Percentiles rank a stretch among this genome's conserved stretches.
phyloP scores from a whole-genome alignment of 2,113 vertebrate species.

The Entosphenus tridentatus region DNA sequence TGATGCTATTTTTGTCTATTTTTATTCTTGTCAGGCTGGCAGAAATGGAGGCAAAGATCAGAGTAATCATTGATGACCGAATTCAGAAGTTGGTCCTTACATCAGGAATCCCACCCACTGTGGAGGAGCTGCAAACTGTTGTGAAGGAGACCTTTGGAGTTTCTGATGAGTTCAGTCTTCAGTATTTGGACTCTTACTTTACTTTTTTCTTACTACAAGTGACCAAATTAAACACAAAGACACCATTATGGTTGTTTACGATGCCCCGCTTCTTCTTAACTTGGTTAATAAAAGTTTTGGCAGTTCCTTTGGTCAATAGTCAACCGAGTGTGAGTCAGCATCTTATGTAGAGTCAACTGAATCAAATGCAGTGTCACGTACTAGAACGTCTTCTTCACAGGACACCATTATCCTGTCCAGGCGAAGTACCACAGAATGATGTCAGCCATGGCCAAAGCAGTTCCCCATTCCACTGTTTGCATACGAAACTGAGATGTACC shows the following conservation, averaged over 20 bases:
- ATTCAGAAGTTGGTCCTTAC: slow-evolving; percentile 12
- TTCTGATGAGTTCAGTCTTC: slow-evolving; percentile 11
- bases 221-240: slow-evolving; percentile 14
- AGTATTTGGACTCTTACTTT: slow-evolving; percentile 13
- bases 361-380: no score
- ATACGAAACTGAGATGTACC: slow-evolving; percentile 12
- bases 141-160: slow-evolving; percentile 12
- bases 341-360: no score
- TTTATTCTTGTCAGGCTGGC: slow-evolving; percentile 10
- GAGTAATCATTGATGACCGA: slow-evolving; percentile 10
- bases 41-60: slow-evolving; percentile 12
- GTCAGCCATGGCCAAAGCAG: slow-evolving; percentile 13
- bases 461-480: slow-evolving; percentile 15
- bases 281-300: slow-evolving; percentile 9
- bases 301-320: slow-evolving; percentile 10
- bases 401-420: slow-evolving; percentile 10
- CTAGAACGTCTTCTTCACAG: not conserved
- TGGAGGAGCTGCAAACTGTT: slow-evolving; percentile 12
- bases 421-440: slow-evolving; percentile 7
- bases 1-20: slow-evolving; percentile 8
- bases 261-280: slow-evolving; percentile 9
- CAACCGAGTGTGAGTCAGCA: no score
- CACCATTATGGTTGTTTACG: slow-evolving; percentile 12
- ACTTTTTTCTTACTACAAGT: slow-evolving; percentile 10
- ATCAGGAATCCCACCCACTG: slow-evolving; percentile 10